Evolutionary conservation across 2,888 invertebrate genomes (phyloP).

Genomic region (Lochmaea capreae): DNA sequence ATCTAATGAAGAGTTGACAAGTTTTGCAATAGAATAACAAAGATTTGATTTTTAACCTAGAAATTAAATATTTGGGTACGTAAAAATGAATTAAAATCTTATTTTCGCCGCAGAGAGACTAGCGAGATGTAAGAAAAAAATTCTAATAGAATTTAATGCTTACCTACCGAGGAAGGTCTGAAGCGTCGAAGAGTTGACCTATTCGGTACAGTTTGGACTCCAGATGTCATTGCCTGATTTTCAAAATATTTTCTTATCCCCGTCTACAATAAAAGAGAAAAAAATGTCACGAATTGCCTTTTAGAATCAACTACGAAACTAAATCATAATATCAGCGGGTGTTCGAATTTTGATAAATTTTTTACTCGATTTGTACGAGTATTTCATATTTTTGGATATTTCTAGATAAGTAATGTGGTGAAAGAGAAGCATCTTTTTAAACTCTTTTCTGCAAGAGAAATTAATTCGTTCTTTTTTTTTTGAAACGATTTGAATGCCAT

Average conservation of each 20-base stretch:
- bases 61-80: too few species aligned
- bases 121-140: not conserved
- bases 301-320: not conserved
- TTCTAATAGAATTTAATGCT: constrained; percentile 13
- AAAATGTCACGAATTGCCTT: constrained; percentile 9
- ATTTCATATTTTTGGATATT: too few species aligned
- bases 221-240: constrained; percentile 41
- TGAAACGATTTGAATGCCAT: too few species aligned
- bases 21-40: too few species aligned
- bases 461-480: too few species aligned
- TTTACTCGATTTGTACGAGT: too few species aligned
- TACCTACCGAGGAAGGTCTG: constrained; percentile 40
- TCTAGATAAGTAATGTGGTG: too few species aligned
- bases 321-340: not conserved
- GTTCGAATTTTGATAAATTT: not conserved
- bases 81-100: not conserved
- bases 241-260: constrained; percentile 32
- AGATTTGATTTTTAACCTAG: too few species aligned
- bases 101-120: not conserved
- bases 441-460: too few species aligned
- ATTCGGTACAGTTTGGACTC: constrained; percentile 36
- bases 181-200: constrained; percentile 40
- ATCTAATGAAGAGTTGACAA: too few species aligned
- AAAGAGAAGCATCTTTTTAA: too few species aligned
- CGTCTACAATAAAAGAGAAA: constrained; percentile 39